These are phyloP conservation scores for Listrodromus nycthemerus DNA, from an alignment of 2,888 invertebrate species.

Conservation along the genomic window DNA sequence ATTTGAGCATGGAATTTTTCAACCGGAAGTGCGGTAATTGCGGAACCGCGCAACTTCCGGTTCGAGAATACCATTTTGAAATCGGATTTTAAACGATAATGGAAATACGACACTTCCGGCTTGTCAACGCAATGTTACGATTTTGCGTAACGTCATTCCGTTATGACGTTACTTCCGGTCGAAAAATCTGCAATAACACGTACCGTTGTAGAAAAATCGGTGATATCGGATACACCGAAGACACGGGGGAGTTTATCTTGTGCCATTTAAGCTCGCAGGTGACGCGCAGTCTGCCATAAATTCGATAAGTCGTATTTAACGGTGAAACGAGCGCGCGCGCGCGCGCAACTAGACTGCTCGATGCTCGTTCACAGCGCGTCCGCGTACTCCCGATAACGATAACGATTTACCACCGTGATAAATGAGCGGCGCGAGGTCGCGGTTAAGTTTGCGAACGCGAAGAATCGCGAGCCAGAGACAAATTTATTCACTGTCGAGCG, in stretches of 20 bases:
- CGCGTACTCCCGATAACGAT: conserved; percentile 74
- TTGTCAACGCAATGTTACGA: no score
- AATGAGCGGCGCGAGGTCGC: conserved; percentile 38
- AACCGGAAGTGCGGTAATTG: no score
- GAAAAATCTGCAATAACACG: not conserved
- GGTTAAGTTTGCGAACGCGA: conserved; percentile 22
- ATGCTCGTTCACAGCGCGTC: conserved; percentile 43
- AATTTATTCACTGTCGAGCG: not conserved
- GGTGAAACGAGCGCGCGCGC: conserved; percentile 9
- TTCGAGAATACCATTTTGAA: no score
- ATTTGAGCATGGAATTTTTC: no score
- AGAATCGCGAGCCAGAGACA: conserved; percentile 7
- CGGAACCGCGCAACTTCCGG: no score
- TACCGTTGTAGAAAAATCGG: not conserved
- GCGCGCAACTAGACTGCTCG: not conserved
- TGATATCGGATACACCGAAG: conserved; percentile 2
- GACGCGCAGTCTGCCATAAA: conserved; percentile 81
- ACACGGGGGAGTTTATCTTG: conserved; percentile 55
- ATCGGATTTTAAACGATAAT: no score
- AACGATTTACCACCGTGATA: conserved; percentile 71
- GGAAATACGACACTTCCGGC: no score
- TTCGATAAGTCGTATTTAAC: conserved; percentile 75
- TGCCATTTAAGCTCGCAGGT: conserved; percentile 69
- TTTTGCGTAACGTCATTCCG: no score
- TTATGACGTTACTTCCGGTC: not conserved